Evolutionary conservation across 2,888 invertebrate genomes (phyloP), one percentile per base, ranked within the genome.

Genomic region (Cheilosia soror): DNA sequence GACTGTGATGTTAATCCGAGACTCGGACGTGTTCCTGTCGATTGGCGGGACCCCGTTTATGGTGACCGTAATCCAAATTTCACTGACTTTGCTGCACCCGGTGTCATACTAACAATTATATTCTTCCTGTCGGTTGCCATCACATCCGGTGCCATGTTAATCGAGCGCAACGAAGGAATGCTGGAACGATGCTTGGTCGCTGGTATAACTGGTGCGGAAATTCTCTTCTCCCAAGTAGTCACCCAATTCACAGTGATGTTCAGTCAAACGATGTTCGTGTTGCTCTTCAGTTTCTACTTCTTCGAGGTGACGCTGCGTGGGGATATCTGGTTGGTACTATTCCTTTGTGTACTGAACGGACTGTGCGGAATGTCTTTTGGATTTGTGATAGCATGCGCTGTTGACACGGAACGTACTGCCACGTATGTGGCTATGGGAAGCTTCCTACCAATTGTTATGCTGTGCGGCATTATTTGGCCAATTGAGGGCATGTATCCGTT

Each of bases 401-500:
- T 96, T 88, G 97, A 97, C 66, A 96, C 95, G 5, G 97, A 97
- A 90, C 94, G 97, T 81, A 96, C 96, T 0, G 97, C 97, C 0
- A 97, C 97, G 0, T 97, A 97, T 90, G 92, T 97, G 89, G 97
- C 97, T 0, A 93, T 97, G 92, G 97, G 97, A 0, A 96, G 96
- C 0, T 97, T 97, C 91, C 91, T 97, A 81, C 97, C 97, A 1
- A 96, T 97, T 91, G 95, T 97, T 25, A 94, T 97, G 94, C 92
- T 97, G 5, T 97, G 97, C 88, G 97, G 97, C 63, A 97, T 98
- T 82, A 96, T 98, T 88, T 98, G 98, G 98, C 98, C 98, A 0
- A 94, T 98, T 83, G 97, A 98, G 93, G 98, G 96, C 49, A 98
- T 98, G 96, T 97, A 97, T 90, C 92, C 94, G 0, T 89, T 95